Percentiles rank a stretch among this genome's conserved stretches.
phyloP scores from a whole-genome alignment of 1,140 invertebrate genomes.

The Caenorhabditis elegans region DNA sequence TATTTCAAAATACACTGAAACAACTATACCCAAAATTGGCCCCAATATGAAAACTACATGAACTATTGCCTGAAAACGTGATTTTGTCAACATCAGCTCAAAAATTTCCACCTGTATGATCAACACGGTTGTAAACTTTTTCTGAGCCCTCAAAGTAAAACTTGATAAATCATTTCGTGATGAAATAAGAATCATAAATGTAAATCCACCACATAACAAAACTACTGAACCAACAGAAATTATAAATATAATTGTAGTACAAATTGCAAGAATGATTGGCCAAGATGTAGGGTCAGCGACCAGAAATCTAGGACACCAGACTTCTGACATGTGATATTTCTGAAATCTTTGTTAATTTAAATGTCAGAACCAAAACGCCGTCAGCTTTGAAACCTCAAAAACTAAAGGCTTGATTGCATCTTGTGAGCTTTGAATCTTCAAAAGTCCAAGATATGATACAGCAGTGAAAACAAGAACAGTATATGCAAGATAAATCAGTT shows the following conservation, averaged over 20 bases:
- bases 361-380: no score
- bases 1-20: neutral
- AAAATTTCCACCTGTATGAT: neutral
- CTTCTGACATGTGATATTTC: neutral
- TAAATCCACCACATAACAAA: neutral
- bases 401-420: neutral
- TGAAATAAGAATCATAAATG: neutral
- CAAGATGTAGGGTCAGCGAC: neutral
- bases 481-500: neutral
- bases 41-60: neutral
- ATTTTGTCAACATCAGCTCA: neutral
- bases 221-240: neutral
- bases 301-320: neutral
- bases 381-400: neutral
- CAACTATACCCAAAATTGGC: neutral
- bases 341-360: neutral
- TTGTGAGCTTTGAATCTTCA: neutral
- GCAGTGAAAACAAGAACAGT: neutral
- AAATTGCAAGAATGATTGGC: neutral
- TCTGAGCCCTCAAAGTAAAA: neutral
- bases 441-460: neutral
- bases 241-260: neutral
- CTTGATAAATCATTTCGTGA: neutral
- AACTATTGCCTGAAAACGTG: neutral
- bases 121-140: neutral